phyloP scores from a whole-genome alignment of 1,140 invertebrate genomes.

The Drosophila neocordata region DNA sequence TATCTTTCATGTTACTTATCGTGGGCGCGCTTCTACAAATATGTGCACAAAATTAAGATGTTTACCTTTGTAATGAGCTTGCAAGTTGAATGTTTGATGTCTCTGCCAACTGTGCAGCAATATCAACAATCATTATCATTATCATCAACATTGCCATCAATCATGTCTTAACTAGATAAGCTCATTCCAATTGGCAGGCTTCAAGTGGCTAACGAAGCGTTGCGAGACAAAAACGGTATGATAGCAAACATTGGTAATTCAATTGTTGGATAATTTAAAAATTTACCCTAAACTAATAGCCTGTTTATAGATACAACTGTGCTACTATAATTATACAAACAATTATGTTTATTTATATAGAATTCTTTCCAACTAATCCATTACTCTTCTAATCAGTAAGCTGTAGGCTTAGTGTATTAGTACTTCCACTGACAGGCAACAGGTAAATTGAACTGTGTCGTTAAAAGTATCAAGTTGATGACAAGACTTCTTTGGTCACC shows the following conservation, averaged over 20 bases:
- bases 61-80: conserved; percentile 47
- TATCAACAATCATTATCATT: conserved; percentile 12
- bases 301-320: too few species aligned
- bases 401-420: too few species aligned
- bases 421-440: neutral
- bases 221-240: too few species aligned
- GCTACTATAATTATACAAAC: too few species aligned
- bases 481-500: neutral
- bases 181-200: conserved; percentile 9
- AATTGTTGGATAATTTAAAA: too few species aligned
- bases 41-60: conserved; percentile 46
- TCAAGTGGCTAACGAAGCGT: neutral
- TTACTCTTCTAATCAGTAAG: too few species aligned
- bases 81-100: conserved; percentile 23
- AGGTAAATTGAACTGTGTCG: conserved; percentile 49
- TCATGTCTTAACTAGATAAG: conserved; percentile 22
- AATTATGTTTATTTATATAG: too few species aligned
- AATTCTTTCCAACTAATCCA: too few species aligned
- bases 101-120: conserved; percentile 2
- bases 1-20: neutral
- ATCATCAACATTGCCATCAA: conserved; percentile 38
- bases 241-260: too few species aligned
- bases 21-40: neutral
- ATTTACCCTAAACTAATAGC: too few species aligned
- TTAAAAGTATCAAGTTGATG: conserved; percentile 36